Percentiles rank a stretch among this genome's conserved stretches.
Evolutionary conservation across 92 coral and sea anemone species (phyloP).

Genomic region (Ricordea florida): DNA sequence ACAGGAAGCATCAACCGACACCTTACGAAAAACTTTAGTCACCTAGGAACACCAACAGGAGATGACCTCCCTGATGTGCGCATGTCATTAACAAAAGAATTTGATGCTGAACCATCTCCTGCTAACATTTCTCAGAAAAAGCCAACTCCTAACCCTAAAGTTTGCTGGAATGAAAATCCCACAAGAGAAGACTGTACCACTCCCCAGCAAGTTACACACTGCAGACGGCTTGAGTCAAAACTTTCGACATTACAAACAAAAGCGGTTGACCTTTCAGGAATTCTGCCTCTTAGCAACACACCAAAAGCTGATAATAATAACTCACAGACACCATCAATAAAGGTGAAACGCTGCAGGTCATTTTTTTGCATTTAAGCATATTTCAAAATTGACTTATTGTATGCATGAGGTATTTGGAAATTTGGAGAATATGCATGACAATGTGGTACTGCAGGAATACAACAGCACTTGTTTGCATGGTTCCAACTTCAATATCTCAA

Average conservation of each 20-base stretch:
- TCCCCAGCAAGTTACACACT: too few relatives aligned
- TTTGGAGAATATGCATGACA: too few relatives aligned
- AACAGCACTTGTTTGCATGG: too few relatives aligned
- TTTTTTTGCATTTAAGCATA: background rate
- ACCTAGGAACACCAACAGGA: too few relatives aligned
- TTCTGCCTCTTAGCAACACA: background rate
- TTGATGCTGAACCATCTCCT: background rate
- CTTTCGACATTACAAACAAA: too few relatives aligned
- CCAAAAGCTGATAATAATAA: conserved; percentile 13
- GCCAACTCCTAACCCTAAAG: conserved; percentile 28
- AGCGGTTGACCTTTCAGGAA: conserved; percentile 17
- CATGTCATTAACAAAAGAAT: background rate
- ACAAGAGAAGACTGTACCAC: background rate
- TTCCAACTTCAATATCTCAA: too few relatives aligned
- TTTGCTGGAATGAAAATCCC: conserved; percentile 57
- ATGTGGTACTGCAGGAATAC: too few relatives aligned
- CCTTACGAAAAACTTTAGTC: too few relatives aligned
- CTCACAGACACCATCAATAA: background rate
- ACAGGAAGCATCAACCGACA: too few relatives aligned
- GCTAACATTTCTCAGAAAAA: background rate
- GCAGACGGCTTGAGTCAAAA: too few relatives aligned
- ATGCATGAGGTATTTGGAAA: too few relatives aligned
- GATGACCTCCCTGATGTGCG: background rate
- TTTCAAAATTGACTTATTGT: background rate
- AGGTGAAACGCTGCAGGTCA: background rate